Conservation (phyloP, 2,888 invertebrate species). For the Papilio protenor region DNA sequence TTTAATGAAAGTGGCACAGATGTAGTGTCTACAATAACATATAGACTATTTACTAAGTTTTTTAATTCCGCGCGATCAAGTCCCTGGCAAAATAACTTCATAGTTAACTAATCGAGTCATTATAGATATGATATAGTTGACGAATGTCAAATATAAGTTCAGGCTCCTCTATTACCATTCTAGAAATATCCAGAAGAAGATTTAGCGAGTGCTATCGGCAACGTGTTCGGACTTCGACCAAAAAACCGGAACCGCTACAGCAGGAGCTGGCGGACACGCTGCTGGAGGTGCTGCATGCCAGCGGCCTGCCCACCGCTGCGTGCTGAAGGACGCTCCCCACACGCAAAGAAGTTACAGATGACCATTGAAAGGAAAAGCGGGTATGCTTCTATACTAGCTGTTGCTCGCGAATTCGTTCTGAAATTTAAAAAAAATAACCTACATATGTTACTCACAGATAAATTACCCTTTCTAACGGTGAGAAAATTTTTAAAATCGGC, state of each 20-base stretch:
- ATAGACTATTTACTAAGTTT: no score
- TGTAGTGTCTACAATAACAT: no score
- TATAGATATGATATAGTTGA: no score
- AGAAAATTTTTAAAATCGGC: no score
- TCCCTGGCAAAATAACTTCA: not conserved
- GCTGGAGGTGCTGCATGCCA: constrained; percentile 91
- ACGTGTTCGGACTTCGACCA: constrained; percentile 99
- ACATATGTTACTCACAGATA: no score
- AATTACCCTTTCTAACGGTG: no score
- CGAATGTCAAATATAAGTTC: not conserved
- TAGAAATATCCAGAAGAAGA: constrained; percentile 95
- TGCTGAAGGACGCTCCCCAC: constrained; percentile 81
- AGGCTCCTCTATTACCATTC: constrained; percentile 34
- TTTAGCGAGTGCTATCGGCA: constrained; percentile 93
- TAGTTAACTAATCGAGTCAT: no score
- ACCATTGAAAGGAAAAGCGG: constrained; percentile 90
- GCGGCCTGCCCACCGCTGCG: constrained; percentile 92
- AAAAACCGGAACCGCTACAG: no score
- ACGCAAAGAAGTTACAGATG: constrained; percentile 87
- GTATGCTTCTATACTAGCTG: constrained; percentile 60
- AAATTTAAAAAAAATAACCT: no score
- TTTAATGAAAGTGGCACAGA: no score
- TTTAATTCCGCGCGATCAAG: no score
- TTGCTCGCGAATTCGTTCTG: no score
- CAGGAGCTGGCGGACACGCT: constrained; percentile 92